phyloP scores from a whole-genome alignment of 2,888 invertebrate species.

The Platypus cylindrus region DNA sequence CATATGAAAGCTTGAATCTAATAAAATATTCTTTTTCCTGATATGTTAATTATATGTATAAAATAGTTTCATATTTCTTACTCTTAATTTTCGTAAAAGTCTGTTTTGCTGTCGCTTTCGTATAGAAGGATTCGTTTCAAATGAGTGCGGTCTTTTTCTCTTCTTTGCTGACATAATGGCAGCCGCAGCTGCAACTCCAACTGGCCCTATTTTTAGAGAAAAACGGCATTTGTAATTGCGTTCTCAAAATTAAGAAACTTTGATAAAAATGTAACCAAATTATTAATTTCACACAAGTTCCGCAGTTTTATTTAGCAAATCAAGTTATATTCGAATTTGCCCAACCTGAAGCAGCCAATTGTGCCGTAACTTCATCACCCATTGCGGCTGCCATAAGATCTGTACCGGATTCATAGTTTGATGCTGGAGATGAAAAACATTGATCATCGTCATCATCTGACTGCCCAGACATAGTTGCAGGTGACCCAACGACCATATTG shows the following conservation, averaged over 20 bases:
- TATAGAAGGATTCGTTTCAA: conserved; percentile 94
- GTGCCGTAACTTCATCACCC: conserved; percentile 91
- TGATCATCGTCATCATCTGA: conserved; percentile 73
- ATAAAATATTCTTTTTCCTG: too few relatives aligned
- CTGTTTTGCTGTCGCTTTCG: conserved; percentile 92
- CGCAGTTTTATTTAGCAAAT: not conserved
- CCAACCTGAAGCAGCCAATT: conserved; percentile 87
- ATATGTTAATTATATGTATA: too few relatives aligned
- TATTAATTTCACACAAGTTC: not conserved
- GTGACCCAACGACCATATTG: conserved; percentile 48
- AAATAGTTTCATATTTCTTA: too few relatives aligned
- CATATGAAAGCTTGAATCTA: too few relatives aligned
- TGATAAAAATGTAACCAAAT: conserved; percentile 8
- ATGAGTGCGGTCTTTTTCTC: conserved; percentile 86
- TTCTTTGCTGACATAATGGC: conserved; percentile 94
- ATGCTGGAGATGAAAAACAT: conserved; percentile 67
- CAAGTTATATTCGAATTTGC: not conserved
- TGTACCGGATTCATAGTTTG: conserved; percentile 63
- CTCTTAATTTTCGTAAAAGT: conserved; percentile 71
- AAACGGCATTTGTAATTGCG: too few relatives aligned
- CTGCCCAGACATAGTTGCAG: conserved; percentile 36
- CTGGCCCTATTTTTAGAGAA: conserved; percentile 75
- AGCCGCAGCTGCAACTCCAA: conserved; percentile 93
- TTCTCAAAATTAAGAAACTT: too few relatives aligned
- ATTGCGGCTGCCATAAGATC: conserved; percentile 77